A percentile compares a stretch with the other conserved stretches of the same genome.
phyloP scores from a whole-genome alignment of 2,888 invertebrate genomes.

The Xylota sylvarum region DNA sequence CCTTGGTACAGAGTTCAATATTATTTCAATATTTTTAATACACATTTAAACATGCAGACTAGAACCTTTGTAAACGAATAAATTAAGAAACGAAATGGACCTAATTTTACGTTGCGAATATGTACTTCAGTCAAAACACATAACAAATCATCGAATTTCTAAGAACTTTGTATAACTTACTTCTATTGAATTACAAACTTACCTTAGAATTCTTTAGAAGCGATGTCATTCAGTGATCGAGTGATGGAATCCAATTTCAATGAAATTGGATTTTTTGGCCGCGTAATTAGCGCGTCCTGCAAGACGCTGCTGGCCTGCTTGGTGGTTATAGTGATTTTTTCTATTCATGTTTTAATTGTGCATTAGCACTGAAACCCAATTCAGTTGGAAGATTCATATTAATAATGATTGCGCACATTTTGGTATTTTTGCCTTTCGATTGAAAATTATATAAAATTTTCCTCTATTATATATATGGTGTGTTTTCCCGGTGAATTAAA shows the following conservation, averaged over 20 bases:
- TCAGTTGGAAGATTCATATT: slow-evolving; percentile 61
- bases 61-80: slow-evolving; percentile 13
- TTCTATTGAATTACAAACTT: slow-evolving; percentile 8
- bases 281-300: slow-evolving; percentile 63
- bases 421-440: slow-evolving; percentile 25
- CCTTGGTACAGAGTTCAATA: background rate
- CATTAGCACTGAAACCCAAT: slow-evolving; percentile 71
- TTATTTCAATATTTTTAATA: background rate
- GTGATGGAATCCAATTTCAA: slow-evolving; percentile 69
- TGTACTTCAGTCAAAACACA: slow-evolving; percentile 60
- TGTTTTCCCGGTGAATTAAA: background rate
- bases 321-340: slow-evolving; percentile 53
- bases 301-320: slow-evolving; percentile 75
- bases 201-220: slow-evolving; percentile 73
- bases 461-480: slow-evolving; percentile 1
- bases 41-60: slow-evolving; percentile 31
- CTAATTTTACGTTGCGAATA: slow-evolving; percentile 46
- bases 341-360: slow-evolving; percentile 73
- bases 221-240: slow-evolving; percentile 75
- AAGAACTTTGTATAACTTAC: slow-evolving; percentile 2
- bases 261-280: slow-evolving; percentile 76
- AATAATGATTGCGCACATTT: slow-evolving; percentile 50
- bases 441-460: slow-evolving; percentile 40
- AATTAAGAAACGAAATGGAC: slow-evolving; percentile 70
- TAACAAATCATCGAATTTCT: slow-evolving; percentile 30